A percentile compares a stretch with the other conserved stretches of the same genome.
Evolutionary conservation across 2,113 vertebrate genomes (phyloP).

Genomic region (Corvus hawaiiensis): DNA sequence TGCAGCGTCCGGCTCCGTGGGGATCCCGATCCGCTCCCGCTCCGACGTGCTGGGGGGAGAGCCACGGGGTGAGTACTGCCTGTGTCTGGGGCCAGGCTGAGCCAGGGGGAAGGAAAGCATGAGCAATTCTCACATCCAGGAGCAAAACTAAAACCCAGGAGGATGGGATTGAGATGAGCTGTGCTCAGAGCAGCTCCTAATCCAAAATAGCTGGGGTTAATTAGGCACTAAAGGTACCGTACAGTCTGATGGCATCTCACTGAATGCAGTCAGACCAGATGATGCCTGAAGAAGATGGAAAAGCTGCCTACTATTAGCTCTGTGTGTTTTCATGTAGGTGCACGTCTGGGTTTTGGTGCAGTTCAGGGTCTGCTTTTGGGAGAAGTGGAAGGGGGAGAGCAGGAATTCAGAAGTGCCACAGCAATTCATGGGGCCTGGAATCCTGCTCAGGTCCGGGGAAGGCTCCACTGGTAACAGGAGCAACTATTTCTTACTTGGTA

Average conservation of each 20-base stretch:
- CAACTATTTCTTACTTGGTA: neutral
- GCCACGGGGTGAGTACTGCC: neutral
- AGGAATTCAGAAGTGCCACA: neutral
- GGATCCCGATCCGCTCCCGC: conserved; percentile 89
- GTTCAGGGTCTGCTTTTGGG: neutral
- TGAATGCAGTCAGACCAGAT: neutral
- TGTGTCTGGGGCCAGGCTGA: neutral
- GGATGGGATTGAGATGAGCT: neutral
- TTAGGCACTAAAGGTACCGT: neutral
- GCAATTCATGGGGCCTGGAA: neutral
- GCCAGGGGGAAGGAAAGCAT: neutral
- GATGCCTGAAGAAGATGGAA: neutral
- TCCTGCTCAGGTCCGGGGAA: neutral
- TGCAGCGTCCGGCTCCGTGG: conserved; percentile 83
- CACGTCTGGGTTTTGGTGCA: neutral
- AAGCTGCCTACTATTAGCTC: neutral
- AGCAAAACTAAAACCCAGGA: neutral
- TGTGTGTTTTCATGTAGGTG: neutral
- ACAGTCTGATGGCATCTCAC: neutral
- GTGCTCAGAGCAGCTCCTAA: neutral
- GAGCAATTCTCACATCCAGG: neutral
- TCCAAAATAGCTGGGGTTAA: neutral
- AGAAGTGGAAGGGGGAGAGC: neutral
- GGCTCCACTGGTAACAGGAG: neutral
- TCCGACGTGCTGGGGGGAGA: conserved; percentile 61